Evolutionary conservation across 2,113 vertebrate species (phyloP).

Genomic region (Piaya cayana): DNA sequence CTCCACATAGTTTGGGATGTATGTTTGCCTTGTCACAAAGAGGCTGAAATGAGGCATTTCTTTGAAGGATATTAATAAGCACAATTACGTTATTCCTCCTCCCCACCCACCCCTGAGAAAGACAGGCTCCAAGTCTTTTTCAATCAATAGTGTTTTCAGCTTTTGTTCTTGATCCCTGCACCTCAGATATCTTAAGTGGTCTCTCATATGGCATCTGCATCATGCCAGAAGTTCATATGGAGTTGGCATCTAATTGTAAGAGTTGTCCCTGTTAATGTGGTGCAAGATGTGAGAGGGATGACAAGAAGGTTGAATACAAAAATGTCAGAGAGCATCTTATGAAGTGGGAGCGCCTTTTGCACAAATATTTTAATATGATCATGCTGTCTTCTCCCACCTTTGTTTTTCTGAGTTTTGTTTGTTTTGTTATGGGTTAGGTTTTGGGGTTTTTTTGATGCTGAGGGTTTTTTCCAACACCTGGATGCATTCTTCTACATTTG

Average conservation of each 20-base stretch:
- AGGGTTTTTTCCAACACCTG: not conserved
- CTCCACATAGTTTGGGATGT: not conserved
- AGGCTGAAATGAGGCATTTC: not conserved
- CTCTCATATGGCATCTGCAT: not conserved
- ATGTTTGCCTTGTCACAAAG: not conserved
- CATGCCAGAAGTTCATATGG: not conserved
- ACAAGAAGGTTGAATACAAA: not conserved
- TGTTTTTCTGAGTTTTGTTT: not conserved
- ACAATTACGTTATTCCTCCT: not conserved
- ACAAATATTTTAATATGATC: not conserved
- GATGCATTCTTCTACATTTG: not conserved
- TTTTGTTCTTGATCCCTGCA: not conserved
- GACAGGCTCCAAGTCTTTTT: not conserved
- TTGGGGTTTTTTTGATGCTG: accelerated
- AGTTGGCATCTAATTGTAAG: not conserved
- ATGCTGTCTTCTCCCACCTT: not conserved
- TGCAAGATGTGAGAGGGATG: not conserved
- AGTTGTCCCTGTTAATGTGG: not conserved
- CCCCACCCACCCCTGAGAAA: not conserved
- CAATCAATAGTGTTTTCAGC: not conserved
- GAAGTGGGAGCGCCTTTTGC: not conserved
- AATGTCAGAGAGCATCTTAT: not conserved
- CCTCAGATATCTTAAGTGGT: not conserved
- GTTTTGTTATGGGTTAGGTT: not conserved
- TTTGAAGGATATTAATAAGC: not conserved